Evolutionary conservation across 2,888 invertebrate genomes (phyloP), one percentile per base, ranked within the genome.

Genomic region (Aporophyla nigra): DNA sequence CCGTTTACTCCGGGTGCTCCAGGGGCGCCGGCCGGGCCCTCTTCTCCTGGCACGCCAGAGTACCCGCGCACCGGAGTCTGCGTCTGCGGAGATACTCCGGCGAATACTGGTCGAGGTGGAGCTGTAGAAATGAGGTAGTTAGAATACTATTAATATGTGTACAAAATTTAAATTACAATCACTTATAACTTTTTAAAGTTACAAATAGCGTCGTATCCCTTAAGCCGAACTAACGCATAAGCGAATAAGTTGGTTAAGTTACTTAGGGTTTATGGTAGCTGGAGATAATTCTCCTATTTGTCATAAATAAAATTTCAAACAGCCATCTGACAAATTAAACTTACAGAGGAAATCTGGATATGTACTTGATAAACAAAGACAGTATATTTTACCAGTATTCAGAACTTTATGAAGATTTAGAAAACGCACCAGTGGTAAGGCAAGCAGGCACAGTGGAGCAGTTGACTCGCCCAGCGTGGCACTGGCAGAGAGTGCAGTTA

Each of bases 401-500:
- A 33, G 33, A 33, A 33, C 2, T 33, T 33, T 33, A 33, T 33
- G 33, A 33, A 33, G 33, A 33, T 33, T 2, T 2, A 2, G 33
- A 53, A 5, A 21, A 53, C 49, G 40, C 53, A 90, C 89, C 84
- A 72, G 78, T 73, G 49, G 77, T 78, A 6, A 83, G 68, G 43
- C 91, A 92, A 6, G 80, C 87, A 4, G 95, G 93, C 7, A 94
- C 62, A 0, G 89, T 80, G 4, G 96, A 93, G 90, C 98, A 98
- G 86, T 96, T 2, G 10, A 19, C 19, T 61, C 97, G 95, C 0
- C 98, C 98, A 40, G 96, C 93, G 69, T 94, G 94, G 91, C 99
- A 99, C 67, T 97, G 96, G 91, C 99, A 99, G 43, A 97, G 95
- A 0, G 98, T 98, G 90, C 98, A 98, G 84, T 97, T 97, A 90